Evolutionary conservation across 2,888 invertebrate species (phyloP).

Genomic region (Halictus ligatus): DNA sequence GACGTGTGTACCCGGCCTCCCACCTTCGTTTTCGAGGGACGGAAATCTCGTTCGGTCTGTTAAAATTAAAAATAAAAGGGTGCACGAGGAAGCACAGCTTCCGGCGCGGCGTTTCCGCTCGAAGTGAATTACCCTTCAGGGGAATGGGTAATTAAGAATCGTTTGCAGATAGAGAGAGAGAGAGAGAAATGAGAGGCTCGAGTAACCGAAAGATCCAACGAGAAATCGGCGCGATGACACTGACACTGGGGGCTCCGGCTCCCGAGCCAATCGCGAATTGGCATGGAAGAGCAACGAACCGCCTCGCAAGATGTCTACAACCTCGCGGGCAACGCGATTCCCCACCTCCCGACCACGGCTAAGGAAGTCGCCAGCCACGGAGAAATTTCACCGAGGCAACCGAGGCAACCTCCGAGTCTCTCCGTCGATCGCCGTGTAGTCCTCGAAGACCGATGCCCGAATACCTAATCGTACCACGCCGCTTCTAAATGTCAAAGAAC

Average conservation of each 20-base stretch:
- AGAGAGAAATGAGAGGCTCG: neutral
- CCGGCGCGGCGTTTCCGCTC: slow-evolving; percentile 31
- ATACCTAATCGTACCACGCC: slow-evolving; percentile 61
- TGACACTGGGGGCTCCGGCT: slow-evolving; percentile 62
- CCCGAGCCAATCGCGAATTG: slow-evolving; percentile 57
- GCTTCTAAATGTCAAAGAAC: slow-evolving; percentile 68
- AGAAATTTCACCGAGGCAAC: slow-evolving; percentile 79
- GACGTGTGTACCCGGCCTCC: neutral
- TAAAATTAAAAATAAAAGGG: neutral
- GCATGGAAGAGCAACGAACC: slow-evolving; percentile 69
- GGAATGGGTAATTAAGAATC: too few species aligned
- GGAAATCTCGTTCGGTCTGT: too few species aligned
- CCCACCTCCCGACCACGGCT: slow-evolving; percentile 32
- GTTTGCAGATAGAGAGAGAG: too few species aligned
- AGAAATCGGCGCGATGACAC: slow-evolving; percentile 69
- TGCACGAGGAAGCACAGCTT: slow-evolving; percentile 4
- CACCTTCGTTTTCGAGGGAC: neutral
- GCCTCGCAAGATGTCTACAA: slow-evolving; percentile 66
- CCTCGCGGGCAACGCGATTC: slow-evolving; percentile 62
- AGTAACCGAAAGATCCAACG: slow-evolving; percentile 15
- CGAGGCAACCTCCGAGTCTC: slow-evolving; percentile 70
- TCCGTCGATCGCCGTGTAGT: slow-evolving; percentile 27
- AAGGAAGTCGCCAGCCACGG: slow-evolving; percentile 67
- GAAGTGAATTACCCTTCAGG: too few species aligned
- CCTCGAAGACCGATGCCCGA: slow-evolving; percentile 53